These are phyloP conservation scores for Acrocephalus scirpaceus DNA, from an alignment of 2,797 vertebrate genomes.

Conservation along the genomic window DNA sequence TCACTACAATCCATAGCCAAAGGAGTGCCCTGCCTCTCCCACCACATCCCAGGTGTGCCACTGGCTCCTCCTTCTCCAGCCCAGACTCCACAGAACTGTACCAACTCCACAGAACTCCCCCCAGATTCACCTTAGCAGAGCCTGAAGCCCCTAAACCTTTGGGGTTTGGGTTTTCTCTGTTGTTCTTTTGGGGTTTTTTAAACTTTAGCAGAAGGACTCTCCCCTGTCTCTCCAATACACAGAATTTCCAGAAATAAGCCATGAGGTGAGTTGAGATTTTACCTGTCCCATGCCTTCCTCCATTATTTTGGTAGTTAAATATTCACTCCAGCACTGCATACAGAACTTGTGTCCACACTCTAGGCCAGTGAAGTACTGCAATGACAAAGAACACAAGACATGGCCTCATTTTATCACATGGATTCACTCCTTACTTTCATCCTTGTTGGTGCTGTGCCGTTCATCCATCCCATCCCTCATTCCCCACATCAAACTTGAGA, in stretches of 20 bases:
- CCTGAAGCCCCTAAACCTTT: neutral
- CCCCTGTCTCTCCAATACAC: neutral
- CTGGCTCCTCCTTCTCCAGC: neutral
- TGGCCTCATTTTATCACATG: neutral
- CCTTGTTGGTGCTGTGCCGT: neutral
- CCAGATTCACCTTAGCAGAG: neutral
- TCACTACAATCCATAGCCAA: neutral
- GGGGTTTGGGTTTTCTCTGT: neutral
- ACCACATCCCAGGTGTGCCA: neutral
- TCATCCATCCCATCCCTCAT: neutral
- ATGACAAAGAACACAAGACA: constrained; percentile 45
- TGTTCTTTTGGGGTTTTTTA: neutral
- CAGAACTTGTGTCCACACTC: constrained; percentile 99
- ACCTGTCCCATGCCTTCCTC: constrained; percentile 99
- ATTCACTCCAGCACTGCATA: constrained; percentile 99
- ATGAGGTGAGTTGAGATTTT: constrained; percentile 25
- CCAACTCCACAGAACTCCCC: neutral
- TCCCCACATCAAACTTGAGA: neutral
- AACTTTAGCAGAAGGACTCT: neutral
- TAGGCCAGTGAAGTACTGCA: constrained; percentile 97
- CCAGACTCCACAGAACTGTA: neutral
- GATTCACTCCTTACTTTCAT: neutral
- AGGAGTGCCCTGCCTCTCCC: neutral
- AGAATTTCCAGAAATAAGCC: neutral
- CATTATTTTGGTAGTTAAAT: constrained; percentile 99